These are phyloP conservation scores for Sepioteuthis lessoniana DNA, from an alignment of 2,888 invertebrate genomes.

Conservation along the genomic window DNA sequence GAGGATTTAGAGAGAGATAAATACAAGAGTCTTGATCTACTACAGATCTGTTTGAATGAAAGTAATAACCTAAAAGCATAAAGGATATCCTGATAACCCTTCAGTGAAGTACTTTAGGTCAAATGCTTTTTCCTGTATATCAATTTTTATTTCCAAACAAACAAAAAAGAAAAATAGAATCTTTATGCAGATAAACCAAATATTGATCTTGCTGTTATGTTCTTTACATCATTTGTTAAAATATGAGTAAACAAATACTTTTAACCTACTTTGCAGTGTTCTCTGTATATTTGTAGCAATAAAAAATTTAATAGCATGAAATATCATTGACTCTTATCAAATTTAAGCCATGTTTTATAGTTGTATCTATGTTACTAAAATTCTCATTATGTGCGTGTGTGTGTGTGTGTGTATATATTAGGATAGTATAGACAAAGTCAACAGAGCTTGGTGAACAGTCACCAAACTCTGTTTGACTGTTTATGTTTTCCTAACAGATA, in stretches of 20 bases:
- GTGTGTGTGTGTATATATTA: too few species aligned
- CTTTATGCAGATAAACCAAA: background rate
- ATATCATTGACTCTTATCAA: background rate
- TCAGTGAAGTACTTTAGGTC: constrained; percentile 14
- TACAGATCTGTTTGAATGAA: background rate
- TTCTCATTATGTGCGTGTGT: too few species aligned
- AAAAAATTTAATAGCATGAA: background rate
- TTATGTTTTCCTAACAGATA: too few species aligned
- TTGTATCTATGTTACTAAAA: background rate
- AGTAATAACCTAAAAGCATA: background rate
- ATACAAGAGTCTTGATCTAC: constrained; percentile 13
- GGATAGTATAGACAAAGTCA: too few species aligned
- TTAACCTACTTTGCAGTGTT: background rate
- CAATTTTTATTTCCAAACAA: background rate
- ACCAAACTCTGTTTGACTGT: too few species aligned
- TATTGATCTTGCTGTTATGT: background rate
- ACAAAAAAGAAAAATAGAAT: background rate
- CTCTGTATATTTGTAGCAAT: background rate
- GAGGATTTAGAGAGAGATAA: background rate
- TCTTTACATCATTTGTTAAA: background rate
- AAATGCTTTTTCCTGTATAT: background rate
- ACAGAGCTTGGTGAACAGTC: too few species aligned
- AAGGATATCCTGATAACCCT: constrained; percentile 33
- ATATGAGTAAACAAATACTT: too few species aligned
- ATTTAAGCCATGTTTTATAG: background rate